Base-by-base conservation (phyloP, 2,797 vertebrate species). In the Cryptoblepharus egeriae region DNA sequence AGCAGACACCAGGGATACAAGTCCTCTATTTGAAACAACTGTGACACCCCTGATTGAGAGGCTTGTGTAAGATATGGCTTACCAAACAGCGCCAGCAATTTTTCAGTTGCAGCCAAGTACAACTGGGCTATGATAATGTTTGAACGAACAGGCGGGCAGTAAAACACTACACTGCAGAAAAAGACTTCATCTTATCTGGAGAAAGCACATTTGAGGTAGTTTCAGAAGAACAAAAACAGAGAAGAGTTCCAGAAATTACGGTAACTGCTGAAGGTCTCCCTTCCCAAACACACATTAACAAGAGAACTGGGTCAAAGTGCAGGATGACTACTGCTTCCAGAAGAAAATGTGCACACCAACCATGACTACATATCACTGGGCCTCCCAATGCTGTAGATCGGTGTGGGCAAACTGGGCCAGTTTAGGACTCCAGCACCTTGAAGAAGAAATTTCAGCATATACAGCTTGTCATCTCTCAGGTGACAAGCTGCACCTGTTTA, bases 71-170 rank as follows among this genome's bases (percentile, higher is more conserved):
- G 26, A 77, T 35, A 52, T 65, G 58, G 65, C 13, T 75, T 26
- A 45, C 18, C 42, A 20, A 16, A 15, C 3, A 45, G 22, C 42
- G 15, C 26, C 57, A 75, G 37, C 35, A 24, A 13, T 68, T 30
- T 42, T 60, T 65, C 30, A 18, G 35, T 30, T 35, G 9, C 22
- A 61, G 71, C 3, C 42, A 70, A 6, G 9, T 22, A 26, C 37
- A 69, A 7, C 68, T n/a, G 30, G 63, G 15, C 72, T 70, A 26
- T 9, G 26, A 28, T 9, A 30, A 1, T 37, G 16, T 7, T 67
- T n/a, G 15, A 2, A 3, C 2, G 3, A 0, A 37, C 0, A 58
- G 0, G 2, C 13, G 28, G 57, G n/a, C 15, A 87, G 16, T 32
- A 78, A 15, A 42, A 10, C 22, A 82, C 1, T 2, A 18, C 30